phyloP scores from a whole-genome alignment of 2,797 vertebrate genomes.

The Crenuchus spilurus region DNA sequence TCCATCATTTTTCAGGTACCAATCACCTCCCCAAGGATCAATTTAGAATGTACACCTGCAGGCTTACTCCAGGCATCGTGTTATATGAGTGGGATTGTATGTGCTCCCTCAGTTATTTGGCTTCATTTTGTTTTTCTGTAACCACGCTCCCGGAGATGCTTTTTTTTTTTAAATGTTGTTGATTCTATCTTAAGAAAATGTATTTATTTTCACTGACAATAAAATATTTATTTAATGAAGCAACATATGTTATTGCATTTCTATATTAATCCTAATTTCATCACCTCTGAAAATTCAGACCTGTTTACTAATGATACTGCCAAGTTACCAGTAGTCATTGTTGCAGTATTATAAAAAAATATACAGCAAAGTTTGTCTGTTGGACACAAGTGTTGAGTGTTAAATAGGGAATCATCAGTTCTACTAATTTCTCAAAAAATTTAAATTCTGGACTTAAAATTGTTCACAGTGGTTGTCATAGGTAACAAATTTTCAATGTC shows the following conservation, averaged over 20 bases:
- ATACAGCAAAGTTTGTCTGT: too few species aligned
- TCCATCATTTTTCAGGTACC: not conserved
- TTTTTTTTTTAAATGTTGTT: constrained; percentile 82
- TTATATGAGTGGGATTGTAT: constrained; percentile 30
- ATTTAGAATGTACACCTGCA: constrained; percentile 22
- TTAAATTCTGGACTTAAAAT: too few species aligned
- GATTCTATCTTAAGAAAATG: constrained; percentile 85
- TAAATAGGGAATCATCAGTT: too few species aligned
- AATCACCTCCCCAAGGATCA: not conserved
- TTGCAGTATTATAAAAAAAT: too few species aligned
- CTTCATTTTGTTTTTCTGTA: constrained; percentile 27
- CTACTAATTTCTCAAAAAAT: too few species aligned
- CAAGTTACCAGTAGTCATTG: too few species aligned
- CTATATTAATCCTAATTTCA: not conserved
- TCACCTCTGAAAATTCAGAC: too few species aligned
- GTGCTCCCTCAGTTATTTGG: constrained; percentile 30
- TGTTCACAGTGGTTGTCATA: too few species aligned
- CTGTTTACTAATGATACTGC: too few species aligned
- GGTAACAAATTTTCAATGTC: too few species aligned
- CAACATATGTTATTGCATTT: constrained; percentile 1
- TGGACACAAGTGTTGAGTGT: too few species aligned
- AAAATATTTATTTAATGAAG: constrained; percentile 87
- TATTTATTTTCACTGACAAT: constrained; percentile 84
- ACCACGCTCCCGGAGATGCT: constrained; percentile 66
- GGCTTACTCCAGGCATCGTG: constrained; percentile 24